These are phyloP conservation scores for Actenoides lindsayi DNA, from an alignment of 2,113 vertebrate genomes.

Conservation along the genomic window DNA sequence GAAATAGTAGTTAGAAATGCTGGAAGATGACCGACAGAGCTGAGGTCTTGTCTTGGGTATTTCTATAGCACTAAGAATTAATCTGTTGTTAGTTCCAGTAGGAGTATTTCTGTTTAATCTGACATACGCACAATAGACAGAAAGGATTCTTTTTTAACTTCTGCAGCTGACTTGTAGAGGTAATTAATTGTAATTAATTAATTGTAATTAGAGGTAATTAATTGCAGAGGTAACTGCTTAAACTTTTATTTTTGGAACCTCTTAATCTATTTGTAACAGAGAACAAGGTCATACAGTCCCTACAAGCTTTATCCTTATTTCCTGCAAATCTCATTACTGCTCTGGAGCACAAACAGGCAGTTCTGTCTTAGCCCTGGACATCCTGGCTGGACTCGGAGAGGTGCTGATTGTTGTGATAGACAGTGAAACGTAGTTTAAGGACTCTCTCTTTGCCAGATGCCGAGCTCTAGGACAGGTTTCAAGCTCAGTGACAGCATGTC, in stretches of 20 bases:
- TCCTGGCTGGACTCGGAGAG: background rate
- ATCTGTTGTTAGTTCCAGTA: background rate
- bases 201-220: too few relatives aligned
- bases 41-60: background rate
- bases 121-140: background rate
- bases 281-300: conserved; percentile 47
- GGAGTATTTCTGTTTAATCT: conserved; percentile 29
- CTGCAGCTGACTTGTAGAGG: background rate
- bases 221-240: background rate
- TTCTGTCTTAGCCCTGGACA: background rate
- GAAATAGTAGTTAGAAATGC: background rate
- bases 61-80: background rate
- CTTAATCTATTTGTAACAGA: conserved; percentile 49
- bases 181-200: too few relatives aligned
- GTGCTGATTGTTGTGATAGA: background rate
- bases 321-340: conserved; percentile 57
- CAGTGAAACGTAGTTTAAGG: background rate
- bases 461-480: background rate
- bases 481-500: background rate
- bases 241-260: conserved; percentile 67
- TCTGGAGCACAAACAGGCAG: background rate
- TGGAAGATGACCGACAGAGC: background rate
- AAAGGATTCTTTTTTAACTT: conserved; percentile 4
- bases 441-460: background rate
- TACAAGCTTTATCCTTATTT: conserved; percentile 61